These are phyloP conservation scores for Perognathus longimembris DNA, from an alignment of 2,113 vertebrate species.

Conservation along the genomic window DNA sequence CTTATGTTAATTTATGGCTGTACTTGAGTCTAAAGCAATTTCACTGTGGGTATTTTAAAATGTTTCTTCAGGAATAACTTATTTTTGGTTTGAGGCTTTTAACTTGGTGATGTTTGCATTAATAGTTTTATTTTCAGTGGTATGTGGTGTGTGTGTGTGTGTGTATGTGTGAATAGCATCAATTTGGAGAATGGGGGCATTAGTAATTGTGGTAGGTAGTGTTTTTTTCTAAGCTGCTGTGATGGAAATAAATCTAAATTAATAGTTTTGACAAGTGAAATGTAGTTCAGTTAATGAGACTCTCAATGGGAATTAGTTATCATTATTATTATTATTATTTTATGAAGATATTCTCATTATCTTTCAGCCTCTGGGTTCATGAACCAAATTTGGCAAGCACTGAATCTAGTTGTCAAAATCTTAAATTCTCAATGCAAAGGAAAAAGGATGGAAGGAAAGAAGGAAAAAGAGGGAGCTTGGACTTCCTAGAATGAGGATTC, in stretches of 20 bases:
- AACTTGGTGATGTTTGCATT: neutral
- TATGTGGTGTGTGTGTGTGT: neutral
- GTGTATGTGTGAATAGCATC: neutral
- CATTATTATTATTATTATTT: constrained; percentile 25
- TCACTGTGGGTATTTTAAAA: constrained; percentile 1
- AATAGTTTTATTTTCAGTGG: constrained; percentile 24
- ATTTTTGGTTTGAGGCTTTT: constrained; percentile 42
- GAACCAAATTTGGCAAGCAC: neutral
- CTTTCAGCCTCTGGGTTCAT: neutral
- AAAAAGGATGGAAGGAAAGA: neutral
- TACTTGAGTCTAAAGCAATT: constrained; percentile 47
- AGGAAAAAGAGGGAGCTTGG: neutral
- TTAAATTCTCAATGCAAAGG: constrained; percentile 54
- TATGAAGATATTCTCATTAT: constrained; percentile 38
- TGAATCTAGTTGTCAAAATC: constrained; percentile 39
- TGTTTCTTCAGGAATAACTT: constrained; percentile 29
- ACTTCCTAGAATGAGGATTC: constrained; percentile 36
- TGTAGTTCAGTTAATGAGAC: constrained; percentile 26
- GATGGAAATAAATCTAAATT: constrained; percentile 80
- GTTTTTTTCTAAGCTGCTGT: constrained; percentile 79
- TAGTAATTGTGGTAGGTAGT: constrained; percentile 74
- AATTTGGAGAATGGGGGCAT: constrained; percentile 58
- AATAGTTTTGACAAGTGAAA: constrained; percentile 75
- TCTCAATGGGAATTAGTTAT: neutral
- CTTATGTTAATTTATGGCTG: neutral